Evolutionary conservation across 1,140 invertebrate genomes (phyloP).

Genomic region (Cecropterus lyciades): DNA sequence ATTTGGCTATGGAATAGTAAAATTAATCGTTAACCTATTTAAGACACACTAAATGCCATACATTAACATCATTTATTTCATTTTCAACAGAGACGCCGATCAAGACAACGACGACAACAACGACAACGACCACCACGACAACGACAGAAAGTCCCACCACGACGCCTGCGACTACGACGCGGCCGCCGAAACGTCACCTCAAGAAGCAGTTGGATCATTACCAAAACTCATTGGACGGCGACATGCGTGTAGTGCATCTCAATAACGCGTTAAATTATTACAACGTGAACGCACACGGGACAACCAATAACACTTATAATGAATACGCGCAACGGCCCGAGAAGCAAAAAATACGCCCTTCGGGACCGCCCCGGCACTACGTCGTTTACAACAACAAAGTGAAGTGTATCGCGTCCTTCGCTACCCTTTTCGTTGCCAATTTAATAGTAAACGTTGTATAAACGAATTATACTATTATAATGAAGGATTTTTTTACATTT

Average conservation of each 20-base stretch:
- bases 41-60: neutral
- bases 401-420: conserved; percentile 26
- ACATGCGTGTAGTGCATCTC: conserved; percentile 52
- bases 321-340: conserved; percentile 71
- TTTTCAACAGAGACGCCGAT: conserved; percentile 76
- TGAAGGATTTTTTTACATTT: conserved; percentile 36
- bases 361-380: conserved; percentile 64
- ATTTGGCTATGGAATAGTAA: too few species aligned
- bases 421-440: conserved; percentile 33
- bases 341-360: conserved; percentile 71
- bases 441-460: conserved; percentile 42
- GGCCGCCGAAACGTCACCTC: conserved; percentile 62
- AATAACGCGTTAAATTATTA: conserved; percentile 70
- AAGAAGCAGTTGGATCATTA: conserved; percentile 66
- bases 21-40: too few species aligned
- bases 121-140: conserved; percentile 68
- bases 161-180: conserved; percentile 55
- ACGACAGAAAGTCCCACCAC: conserved; percentile 57
- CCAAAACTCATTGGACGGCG: conserved; percentile 67
- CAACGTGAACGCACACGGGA: conserved; percentile 54
- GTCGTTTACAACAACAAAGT: conserved; percentile 57
- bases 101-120: conserved; percentile 71
- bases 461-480: conserved; percentile 23
- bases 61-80: conserved; percentile 24
- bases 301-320: conserved; percentile 63